Evolutionary conservation across 1,140 invertebrate genomes (phyloP), one percentile per base, ranked within the genome.

Genomic region (Uloborus diversus): DNA sequence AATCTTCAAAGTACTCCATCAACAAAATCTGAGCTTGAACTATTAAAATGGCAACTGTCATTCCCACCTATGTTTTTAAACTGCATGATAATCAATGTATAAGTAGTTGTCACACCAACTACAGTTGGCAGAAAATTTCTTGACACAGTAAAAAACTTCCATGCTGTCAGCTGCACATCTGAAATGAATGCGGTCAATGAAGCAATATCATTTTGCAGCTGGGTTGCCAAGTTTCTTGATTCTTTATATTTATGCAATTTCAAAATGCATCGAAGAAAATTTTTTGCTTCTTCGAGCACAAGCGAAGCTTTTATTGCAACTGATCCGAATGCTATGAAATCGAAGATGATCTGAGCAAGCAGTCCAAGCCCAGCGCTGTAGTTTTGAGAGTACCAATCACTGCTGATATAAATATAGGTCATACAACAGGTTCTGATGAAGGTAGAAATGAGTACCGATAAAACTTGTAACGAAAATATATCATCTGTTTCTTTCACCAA

Each of bases 291-390:
- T 59, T 76, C 73, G 3, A 61, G 14, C 0, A 76, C 61, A 11
- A 53, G n/a, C 4, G 73, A 76, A 11, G 73, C 73, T 14, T 53
- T 32, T 14, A 65, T 35, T 0, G 73, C 61, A 2, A 76, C 73
- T 3, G 61, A 76, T 28, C 73, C 73, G 14, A 76, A 76, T 0
- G 73, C 59, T 11, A 76, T n/a, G 17, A 76, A 76, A n/a, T 76
- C 73, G 4, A 65, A 76, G 14, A 65, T 35, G 4, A 76, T 65
- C 47, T 76, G 59, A 14, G 4, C n/a, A 0, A n/a, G 32, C 27
- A 76, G 35, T 2, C 7, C n/a, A 0, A 65, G 5, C 1, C 23
- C 14, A 17, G 61, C 61, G 27, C 37, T 27, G 2, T 30, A 23
- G 20, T 65, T 49, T 1, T 28, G 13, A 17, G n/a, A n/a, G 13